These are phyloP conservation scores for Hydrotaea cyrtoneurina DNA, from an alignment of 2,888 invertebrate genomes.

Conservation along the genomic window DNA sequence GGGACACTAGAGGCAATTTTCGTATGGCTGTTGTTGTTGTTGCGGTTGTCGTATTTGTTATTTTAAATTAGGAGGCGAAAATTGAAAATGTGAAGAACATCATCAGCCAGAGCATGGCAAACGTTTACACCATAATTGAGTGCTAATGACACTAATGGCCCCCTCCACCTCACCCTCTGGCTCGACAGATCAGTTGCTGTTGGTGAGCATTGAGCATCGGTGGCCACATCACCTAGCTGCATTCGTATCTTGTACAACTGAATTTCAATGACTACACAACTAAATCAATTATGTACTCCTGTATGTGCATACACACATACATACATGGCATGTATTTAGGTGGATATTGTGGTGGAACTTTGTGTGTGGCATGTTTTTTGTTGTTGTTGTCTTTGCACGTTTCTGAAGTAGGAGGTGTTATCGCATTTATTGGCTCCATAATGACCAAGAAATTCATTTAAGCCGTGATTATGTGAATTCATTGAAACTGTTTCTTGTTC, in stretches of 20 bases:
- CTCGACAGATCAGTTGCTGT: neutral
- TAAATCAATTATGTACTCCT: slow-evolving; percentile 53
- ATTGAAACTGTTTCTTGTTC: neutral
- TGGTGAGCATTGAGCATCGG: neutral
- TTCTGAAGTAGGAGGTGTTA: neutral
- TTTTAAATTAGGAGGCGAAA: slow-evolving; percentile 41
- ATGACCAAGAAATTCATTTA: slow-evolving; percentile 48
- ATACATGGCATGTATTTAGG: too few relatives aligned
- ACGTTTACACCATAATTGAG: slow-evolving; percentile 77
- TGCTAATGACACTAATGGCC: slow-evolving; percentile 78
- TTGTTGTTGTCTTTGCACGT: neutral
- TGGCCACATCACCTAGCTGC: neutral
- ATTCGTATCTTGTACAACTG: neutral
- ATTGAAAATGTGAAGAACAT: slow-evolving; percentile 2
- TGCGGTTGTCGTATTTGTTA: too few relatives aligned
- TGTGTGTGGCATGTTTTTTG: slow-evolving; percentile 58
- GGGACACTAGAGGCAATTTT: slow-evolving; percentile 60
- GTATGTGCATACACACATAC: too few relatives aligned
- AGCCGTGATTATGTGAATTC: neutral
- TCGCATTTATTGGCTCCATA: slow-evolving; percentile 51
- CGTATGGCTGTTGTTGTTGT: too few relatives aligned
- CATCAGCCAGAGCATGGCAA: slow-evolving; percentile 42
- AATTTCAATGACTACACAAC: slow-evolving; percentile 34
- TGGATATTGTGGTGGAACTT: slow-evolving; percentile 47
- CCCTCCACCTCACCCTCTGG: slow-evolving; percentile 48